These are phyloP conservation scores for Paramormyrops hopkinsi DNA, from an alignment of 2,797 vertebrate species.

Conservation along the genomic window DNA sequence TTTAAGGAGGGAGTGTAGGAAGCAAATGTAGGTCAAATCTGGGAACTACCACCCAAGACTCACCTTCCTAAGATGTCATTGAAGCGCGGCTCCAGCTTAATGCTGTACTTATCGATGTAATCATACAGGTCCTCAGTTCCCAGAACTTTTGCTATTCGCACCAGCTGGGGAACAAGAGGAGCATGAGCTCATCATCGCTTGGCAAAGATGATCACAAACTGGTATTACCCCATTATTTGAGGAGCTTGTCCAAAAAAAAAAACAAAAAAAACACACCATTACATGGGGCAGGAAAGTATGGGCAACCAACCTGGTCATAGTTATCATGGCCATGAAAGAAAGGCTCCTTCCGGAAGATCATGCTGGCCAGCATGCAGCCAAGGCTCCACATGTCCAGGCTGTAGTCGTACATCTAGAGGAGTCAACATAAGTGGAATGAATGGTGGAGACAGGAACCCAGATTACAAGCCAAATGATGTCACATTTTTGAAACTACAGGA, in stretches of 20 bases:
- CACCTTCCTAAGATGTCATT: slow-evolving; percentile 63
- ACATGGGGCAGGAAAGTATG: not conserved
- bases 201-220: not conserved
- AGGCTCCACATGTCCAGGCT: slow-evolving; percentile 87
- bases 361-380: slow-evolving; percentile 84
- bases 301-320: slow-evolving; percentile 70
- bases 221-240: not conserved
- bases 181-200: not conserved
- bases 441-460: not conserved
- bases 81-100: slow-evolving; percentile 60
- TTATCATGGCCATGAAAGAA: slow-evolving; percentile 86
- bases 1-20: not conserved
- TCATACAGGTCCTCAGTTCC: slow-evolving; percentile 60
- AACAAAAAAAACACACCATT: not conserved
- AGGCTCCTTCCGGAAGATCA: slow-evolving; percentile 86
- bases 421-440: not conserved
- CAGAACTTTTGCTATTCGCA: slow-evolving; percentile 60
- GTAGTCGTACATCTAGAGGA: slow-evolving; percentile 78
- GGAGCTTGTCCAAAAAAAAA: not conserved
- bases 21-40: not conserved
- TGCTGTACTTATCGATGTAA: slow-evolving; percentile 63
- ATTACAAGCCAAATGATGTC: not conserved
- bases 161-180: slow-evolving; percentile 40
- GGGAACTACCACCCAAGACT: not conserved
- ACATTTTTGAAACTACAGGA: not conserved